Base-by-base conservation (phyloP, 1,140 invertebrate species). In the Saccostrea echinata region DNA sequence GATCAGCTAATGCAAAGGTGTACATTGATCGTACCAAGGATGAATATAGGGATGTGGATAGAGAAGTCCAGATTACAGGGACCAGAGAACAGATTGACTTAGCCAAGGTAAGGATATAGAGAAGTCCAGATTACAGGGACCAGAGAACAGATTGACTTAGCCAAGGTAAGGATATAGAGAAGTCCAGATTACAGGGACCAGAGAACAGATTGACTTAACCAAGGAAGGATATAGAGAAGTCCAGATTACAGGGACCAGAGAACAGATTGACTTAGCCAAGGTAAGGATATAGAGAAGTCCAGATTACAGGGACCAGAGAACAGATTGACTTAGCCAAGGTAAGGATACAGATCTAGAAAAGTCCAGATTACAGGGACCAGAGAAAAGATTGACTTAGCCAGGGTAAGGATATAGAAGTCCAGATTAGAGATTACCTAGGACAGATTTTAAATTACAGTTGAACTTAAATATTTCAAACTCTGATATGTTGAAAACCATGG, bases 1-100 rank as follows among this genome's bases (percentile, higher is more conserved):
- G 95, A 86, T 90, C 92, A 3, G 96, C 97, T 24, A 96, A 96
- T 71, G 96, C 97, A 0, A 96, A 96, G 90, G 95, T 97, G 0
- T 96, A 94, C 86, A 91, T 97, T 30, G 95, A 95, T 21, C 89
- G 91, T 71, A 88, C 87, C 1, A 84, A 86, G n/a, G 91, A 92
- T 24, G 30, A 86, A 43, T 86, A 88, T 24, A 82, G 84, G 12
- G 91, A 93, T 68, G 76, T 89, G 16, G 85, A 87, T 0, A 90
- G 91, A 85, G 95, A 94, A 89, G 92, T 97, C 18, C 95, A 94
- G 61, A 95, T 97, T 30, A 96, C 95, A 87, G 96, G 96, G 24
- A 96, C 95, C 64, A 90, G 94, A 57, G 95, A 96, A 89, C 95
- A 97, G 91, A 96, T 97, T 76, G 92, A 95, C 64, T 90, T 95